Evolutionary conservation across 2,113 vertebrate species (phyloP).

Genomic region (Psilopogon haemacephalus): DNA sequence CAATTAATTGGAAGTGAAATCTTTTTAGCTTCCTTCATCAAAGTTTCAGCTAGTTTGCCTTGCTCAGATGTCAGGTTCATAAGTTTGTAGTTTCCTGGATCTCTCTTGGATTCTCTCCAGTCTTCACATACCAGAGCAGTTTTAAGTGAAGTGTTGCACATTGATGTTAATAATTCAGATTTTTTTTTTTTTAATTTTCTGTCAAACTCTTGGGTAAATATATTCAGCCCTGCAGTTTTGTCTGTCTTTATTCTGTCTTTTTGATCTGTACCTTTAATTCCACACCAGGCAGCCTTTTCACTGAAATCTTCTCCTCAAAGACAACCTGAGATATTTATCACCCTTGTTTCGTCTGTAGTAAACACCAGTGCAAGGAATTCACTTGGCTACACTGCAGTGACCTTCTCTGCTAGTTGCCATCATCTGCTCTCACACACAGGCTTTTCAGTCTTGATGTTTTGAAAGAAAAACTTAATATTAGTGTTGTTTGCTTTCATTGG

Average conservation of each 20-base stretch:
- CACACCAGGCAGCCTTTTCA: background rate
- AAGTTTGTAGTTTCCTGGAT: constrained; percentile 5
- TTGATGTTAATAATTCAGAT: constrained; percentile 44
- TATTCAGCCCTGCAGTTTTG: background rate
- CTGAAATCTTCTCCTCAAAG: background rate
- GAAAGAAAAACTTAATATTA: background rate
- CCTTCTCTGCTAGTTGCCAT: background rate
- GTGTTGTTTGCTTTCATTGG: background rate
- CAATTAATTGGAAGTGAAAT: background rate
- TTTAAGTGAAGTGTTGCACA: constrained; percentile 8
- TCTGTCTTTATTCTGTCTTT: background rate
- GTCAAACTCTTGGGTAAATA: background rate
- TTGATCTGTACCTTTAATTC: background rate
- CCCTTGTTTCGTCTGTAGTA: background rate
- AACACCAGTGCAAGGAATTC: background rate
- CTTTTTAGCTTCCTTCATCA: background rate
- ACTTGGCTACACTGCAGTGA: background rate
- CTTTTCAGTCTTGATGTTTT: background rate
- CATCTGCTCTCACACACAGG: background rate
- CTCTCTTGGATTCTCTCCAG: constrained; percentile 26
- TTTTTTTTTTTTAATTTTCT: constrained; percentile 18
- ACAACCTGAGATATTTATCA: background rate
- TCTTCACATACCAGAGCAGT: background rate
- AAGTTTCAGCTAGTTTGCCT: background rate
- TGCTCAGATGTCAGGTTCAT: background rate